Evolutionary conservation across 1,140 invertebrate genomes (phyloP).

Genomic region (Drosophila rufa): DNA sequence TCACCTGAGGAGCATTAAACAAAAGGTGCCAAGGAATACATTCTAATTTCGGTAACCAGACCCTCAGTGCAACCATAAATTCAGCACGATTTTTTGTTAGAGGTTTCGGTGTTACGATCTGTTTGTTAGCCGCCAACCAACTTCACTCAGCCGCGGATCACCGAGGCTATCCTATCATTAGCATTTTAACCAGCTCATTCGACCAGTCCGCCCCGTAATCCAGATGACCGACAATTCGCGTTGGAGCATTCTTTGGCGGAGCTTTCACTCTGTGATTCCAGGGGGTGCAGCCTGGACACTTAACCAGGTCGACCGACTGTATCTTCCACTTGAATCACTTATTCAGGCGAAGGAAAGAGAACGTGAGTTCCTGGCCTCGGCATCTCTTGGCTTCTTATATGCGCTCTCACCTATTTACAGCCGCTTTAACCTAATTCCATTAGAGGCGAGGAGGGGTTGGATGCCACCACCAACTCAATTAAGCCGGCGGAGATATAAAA

Average conservation of each 20-base stretch:
- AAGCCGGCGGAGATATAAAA: slow-evolving; percentile 64
- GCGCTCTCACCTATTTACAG: slow-evolving; percentile 61
- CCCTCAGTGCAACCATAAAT: neutral
- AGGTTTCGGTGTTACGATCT: slow-evolving; percentile 33
- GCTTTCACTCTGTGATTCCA: slow-evolving; percentile 23
- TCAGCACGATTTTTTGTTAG: slow-evolving; percentile 16
- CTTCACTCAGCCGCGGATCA: slow-evolving; percentile 2
- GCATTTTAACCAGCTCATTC: slow-evolving; percentile 44
- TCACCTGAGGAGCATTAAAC: neutral
- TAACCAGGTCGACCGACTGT: slow-evolving; percentile 22
- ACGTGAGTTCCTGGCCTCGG: slow-evolving; percentile 28
- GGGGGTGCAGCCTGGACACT: slow-evolving; percentile 12
- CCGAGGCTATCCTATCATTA: slow-evolving; percentile 36
- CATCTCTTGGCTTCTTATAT: slow-evolving; percentile 43
- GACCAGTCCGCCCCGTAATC: slow-evolving; percentile 25
- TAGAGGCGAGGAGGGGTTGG: slow-evolving; percentile 15
- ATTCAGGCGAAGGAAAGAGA: slow-evolving; percentile 12
- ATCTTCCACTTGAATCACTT: slow-evolving; percentile 32
- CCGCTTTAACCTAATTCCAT: slow-evolving; percentile 80
- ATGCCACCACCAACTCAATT: slow-evolving; percentile 62
- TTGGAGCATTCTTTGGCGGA: slow-evolving; percentile 16
- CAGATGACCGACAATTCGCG: slow-evolving; percentile 38
- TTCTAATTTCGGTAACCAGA: slow-evolving; percentile 7
- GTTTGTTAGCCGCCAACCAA: slow-evolving; percentile 22
- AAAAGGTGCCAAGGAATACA: slow-evolving; percentile 10